Evolutionary conservation across 2,888 invertebrate genomes (phyloP).

Genomic region (Uropetala carovei): DNA sequence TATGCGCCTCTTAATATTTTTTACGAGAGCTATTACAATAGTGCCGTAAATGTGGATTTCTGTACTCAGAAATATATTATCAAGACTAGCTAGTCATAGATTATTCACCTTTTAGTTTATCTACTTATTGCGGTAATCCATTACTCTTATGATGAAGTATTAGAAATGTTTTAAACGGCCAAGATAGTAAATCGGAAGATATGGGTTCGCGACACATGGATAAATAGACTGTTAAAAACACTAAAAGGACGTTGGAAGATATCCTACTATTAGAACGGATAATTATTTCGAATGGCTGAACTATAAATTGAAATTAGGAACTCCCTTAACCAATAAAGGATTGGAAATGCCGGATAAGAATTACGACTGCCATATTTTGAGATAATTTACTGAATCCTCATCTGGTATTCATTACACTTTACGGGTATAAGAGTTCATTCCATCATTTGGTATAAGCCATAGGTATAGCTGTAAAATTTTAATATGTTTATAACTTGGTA

Average conservation of each 20-base stretch:
- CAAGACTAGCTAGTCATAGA: not conserved
- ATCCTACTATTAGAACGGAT: not conserved
- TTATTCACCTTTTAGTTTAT: not conserved
- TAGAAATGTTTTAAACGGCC: not conserved
- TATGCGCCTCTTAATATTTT: not conserved
- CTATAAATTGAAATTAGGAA: not conserved
- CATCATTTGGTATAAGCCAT: too few species aligned
- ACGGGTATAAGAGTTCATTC: too few species aligned
- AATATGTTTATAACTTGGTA: too few species aligned
- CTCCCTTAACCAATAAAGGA: not conserved
- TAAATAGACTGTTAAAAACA: not conserved
- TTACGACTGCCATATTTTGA: not conserved
- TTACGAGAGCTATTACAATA: not conserved
- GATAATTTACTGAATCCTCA: too few species aligned
- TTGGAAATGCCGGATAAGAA: constrained; percentile 11
- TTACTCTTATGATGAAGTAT: not conserved
- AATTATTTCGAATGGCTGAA: not conserved
- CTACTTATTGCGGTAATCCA: not conserved
- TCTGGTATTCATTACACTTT: too few species aligned
- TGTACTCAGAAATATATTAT: not conserved
- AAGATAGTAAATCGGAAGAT: not conserved
- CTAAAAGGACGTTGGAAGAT: not conserved
- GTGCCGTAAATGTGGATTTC: not conserved
- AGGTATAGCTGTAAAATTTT: too few species aligned
- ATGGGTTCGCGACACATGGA: too few species aligned